Evolutionary conservation across 37 sponge, comb jelly and placozoan genomes (phyloP).

Genomic region (Ianthella basta): DNA sequence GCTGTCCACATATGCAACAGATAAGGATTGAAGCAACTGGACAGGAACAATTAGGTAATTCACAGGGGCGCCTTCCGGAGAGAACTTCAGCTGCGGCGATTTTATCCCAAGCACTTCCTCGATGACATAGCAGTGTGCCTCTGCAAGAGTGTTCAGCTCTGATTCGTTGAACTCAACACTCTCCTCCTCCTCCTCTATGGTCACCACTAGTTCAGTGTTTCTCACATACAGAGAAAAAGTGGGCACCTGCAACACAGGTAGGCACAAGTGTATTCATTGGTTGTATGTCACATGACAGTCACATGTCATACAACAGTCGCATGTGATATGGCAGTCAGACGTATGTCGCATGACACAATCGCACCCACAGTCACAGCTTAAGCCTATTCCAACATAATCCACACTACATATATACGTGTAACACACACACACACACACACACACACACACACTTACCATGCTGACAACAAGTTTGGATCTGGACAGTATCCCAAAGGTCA

Average conservation of each 20-base stretch:
- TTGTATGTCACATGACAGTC: too few species aligned
- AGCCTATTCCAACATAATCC: too few species aligned
- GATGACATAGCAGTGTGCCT: conserved; percentile 49
- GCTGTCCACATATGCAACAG: conserved; percentile 33
- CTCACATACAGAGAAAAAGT: conserved; percentile 56
- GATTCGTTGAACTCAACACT: neutral
- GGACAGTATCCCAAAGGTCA: conserved; percentile 61
- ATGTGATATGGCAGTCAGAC: too few species aligned
- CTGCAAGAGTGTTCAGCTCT: conserved; percentile 39
- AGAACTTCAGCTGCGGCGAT: conserved; percentile 21
- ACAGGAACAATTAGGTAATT: conserved; percentile 72
- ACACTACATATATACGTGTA: neutral
- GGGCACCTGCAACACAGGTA: conserved; percentile 46
- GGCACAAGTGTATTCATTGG: neutral
- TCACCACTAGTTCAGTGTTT: conserved; percentile 42
- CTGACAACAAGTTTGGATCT: conserved; percentile 42
- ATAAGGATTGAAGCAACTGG: neutral
- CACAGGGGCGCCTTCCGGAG: neutral
- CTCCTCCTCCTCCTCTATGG: conserved; percentile 25
- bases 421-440: neutral
- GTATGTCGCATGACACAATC: neutral
- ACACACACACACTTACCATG: conserved; percentile 22
- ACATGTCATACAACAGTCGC: too few species aligned
- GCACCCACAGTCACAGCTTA: conserved; percentile 33
- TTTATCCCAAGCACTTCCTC: conserved; percentile 41